Evolutionary conservation across 2,797 vertebrate species (phyloP).

Genomic region (Leptatherina wallacei): DNA sequence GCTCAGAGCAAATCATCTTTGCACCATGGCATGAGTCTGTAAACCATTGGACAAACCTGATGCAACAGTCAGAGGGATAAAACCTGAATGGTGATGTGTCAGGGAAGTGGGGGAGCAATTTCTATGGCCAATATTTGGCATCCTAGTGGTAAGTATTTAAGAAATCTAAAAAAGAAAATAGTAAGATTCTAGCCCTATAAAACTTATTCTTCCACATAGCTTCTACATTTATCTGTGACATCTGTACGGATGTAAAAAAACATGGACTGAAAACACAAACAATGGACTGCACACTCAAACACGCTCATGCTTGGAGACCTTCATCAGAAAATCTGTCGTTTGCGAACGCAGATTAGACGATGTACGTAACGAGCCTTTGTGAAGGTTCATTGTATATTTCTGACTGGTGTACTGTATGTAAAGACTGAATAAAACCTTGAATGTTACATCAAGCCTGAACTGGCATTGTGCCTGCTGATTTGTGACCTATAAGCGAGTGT

Average conservation of each 20-base stretch:
- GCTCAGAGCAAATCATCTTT: conserved; percentile 19
- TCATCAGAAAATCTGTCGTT: conserved; percentile 66
- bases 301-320: conserved; percentile 61
- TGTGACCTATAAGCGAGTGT: conserved; percentile 33
- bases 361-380: conserved; percentile 74
- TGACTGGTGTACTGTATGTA: conserved; percentile 86
- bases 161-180: conserved; percentile 37
- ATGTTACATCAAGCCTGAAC: conserved; percentile 77
- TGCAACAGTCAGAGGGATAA: conserved; percentile 25
- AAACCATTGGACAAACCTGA: neutral
- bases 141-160: conserved; percentile 22
- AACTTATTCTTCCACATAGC: conserved; percentile 48
- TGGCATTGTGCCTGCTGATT: conserved; percentile 56
- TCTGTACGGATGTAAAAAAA: conserved; percentile 63
- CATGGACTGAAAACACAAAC: conserved; percentile 50
- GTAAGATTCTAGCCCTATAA: conserved; percentile 26
- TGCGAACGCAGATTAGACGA: conserved; percentile 71
- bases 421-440: conserved; percentile 87
- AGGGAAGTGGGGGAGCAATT: conserved; percentile 43
- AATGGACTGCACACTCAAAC: conserved; percentile 44
- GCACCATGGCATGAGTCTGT: conserved; percentile 7
- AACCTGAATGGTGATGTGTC: conserved; percentile 26
- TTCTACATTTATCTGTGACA: conserved; percentile 58
- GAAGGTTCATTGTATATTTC: conserved; percentile 83
- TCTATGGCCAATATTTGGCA: conserved; percentile 76